phyloP scores from a whole-genome alignment of 2,113 vertebrate species.

The Sminthopsis crassicaudata region DNA sequence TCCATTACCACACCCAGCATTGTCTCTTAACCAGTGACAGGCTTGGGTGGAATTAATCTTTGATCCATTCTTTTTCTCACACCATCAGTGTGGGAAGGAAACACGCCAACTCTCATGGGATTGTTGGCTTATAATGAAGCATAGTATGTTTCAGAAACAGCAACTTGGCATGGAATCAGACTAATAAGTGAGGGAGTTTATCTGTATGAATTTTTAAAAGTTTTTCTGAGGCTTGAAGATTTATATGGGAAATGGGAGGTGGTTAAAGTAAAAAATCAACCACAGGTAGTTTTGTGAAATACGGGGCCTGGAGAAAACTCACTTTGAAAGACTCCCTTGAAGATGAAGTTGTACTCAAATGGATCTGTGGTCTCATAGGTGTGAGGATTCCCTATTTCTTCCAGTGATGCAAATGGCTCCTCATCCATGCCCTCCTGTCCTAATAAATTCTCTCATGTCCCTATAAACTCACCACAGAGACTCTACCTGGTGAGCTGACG shows the following conservation, averaged over 20 bases:
- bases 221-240: constrained; percentile 60
- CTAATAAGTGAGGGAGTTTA: constrained; percentile 75
- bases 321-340: not conserved
- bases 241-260: constrained; percentile 64
- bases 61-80: constrained; percentile 51
- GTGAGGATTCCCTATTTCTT: not conserved
- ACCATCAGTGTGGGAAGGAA: constrained; percentile 70
- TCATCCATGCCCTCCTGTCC: not conserved
- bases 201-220: constrained; percentile 68
- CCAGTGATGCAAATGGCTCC: not conserved
- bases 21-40: constrained; percentile 57
- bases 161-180: constrained; percentile 74
- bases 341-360: not conserved
- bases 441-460: not conserved
- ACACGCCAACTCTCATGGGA: constrained; percentile 71
- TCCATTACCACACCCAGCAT: constrained; percentile 17
- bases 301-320: not conserved
- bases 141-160: constrained; percentile 76
- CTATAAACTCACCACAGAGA: not conserved
- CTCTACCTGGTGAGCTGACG: not conserved
- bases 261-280: constrained; percentile 37
- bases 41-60: constrained; percentile 39
- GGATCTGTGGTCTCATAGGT: not conserved
- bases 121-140: constrained; percentile 66
- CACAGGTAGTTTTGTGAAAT: constrained; percentile 44